These are phyloP conservation scores for Cetoscarus ocellatus DNA, from an alignment of 2,797 vertebrate genomes.

Conservation along the genomic window DNA sequence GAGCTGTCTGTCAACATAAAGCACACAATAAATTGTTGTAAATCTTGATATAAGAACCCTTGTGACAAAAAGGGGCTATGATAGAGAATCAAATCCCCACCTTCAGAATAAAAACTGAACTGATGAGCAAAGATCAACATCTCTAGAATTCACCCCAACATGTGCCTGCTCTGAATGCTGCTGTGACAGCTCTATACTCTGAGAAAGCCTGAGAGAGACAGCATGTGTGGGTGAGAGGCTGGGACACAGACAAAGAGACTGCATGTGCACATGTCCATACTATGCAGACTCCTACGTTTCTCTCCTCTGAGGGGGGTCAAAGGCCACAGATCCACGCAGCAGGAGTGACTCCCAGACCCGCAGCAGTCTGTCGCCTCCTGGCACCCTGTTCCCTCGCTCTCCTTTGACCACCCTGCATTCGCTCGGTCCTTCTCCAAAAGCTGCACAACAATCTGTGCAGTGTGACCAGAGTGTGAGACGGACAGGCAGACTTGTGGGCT, in stretches of 20 bases:
- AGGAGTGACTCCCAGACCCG: conserved; percentile 26
- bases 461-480: conserved; percentile 40
- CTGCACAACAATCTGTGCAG: conserved; percentile 16
- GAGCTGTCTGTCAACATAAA: too few relatives aligned
- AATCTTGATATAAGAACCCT: too few relatives aligned
- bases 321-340: conserved; percentile 33
- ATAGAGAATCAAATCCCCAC: too few relatives aligned
- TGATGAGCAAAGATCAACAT: too few relatives aligned
- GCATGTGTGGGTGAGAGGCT: conserved; percentile 32
- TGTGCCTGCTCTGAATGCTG: neutral
- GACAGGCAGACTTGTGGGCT: conserved; percentile 34
- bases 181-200: conserved; percentile 6
- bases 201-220: conserved; percentile 29
- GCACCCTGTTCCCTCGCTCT: neutral
- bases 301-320: conserved; percentile 6
- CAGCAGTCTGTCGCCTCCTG: conserved; percentile 13
- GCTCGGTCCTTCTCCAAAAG: conserved; percentile 10
- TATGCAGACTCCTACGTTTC: conserved; percentile 1
- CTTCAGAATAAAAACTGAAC: too few relatives aligned
- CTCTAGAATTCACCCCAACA: too few relatives aligned
- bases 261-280: conserved; percentile 12
- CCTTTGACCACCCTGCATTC: conserved; percentile 13
- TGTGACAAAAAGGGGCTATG: too few relatives aligned
- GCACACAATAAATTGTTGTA: too few relatives aligned
- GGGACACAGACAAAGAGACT: conserved; percentile 22